A percentile compares a stretch with the other conserved stretches of the same genome.
phyloP scores from a whole-genome alignment of 2,888 invertebrate genomes.

The Dryadula phaetusa region DNA sequence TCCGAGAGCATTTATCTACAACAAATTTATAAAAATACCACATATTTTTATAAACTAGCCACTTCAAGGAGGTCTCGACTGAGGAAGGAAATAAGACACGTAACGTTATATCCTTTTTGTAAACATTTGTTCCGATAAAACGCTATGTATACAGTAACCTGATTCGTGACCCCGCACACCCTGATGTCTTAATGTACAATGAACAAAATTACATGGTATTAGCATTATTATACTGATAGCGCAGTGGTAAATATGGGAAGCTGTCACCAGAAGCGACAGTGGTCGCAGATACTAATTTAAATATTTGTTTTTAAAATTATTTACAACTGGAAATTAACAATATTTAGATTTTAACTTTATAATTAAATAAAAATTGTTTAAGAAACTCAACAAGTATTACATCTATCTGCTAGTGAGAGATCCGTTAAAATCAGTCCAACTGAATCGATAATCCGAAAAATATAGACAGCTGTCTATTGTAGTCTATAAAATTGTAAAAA shows the following conservation, averaged over 20 bases:
- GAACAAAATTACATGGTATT: neutral
- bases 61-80: slow-evolving; percentile 17
- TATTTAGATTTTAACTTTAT: no score
- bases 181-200: neutral
- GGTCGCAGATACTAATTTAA: no score
- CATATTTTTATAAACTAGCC: slow-evolving; percentile 9
- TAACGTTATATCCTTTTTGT: slow-evolving; percentile 23
- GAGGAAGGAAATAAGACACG: slow-evolving; percentile 29
- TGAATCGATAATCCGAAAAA: no score
- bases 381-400: no score
- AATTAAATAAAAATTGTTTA: no score
- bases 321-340: no score
- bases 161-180: slow-evolving; percentile 24
- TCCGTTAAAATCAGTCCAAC: no score
- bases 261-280: neutral
- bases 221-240: neutral
- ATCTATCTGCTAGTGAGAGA: no score
- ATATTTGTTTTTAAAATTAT: no score
- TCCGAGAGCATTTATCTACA: neutral
- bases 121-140: slow-evolving; percentile 29
- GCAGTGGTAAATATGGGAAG: neutral
- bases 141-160: slow-evolving; percentile 20
- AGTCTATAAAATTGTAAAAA: no score
- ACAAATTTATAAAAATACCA: neutral
- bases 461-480: no score